Conservation (phyloP, 2,113 vertebrate species). For the Eudorcas thomsonii region DNA sequence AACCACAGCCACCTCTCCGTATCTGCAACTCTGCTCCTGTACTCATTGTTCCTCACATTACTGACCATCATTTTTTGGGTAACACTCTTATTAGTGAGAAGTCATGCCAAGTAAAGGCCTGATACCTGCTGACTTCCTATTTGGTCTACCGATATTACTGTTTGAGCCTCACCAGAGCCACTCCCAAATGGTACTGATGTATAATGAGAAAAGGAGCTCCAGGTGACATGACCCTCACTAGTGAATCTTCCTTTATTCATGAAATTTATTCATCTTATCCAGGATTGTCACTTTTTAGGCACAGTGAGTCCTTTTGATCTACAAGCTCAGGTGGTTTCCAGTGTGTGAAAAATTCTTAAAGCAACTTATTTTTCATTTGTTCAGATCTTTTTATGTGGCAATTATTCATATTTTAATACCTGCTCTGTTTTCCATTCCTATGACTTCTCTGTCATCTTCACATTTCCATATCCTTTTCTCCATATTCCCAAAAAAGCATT, state of each 20-base stretch:
- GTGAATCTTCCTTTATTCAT: background rate
- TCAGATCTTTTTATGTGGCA: background rate
- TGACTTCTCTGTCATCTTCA: slow-evolving; percentile 8
- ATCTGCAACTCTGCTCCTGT: background rate
- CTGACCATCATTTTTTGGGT: background rate
- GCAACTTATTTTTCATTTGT: slow-evolving; percentile 10
- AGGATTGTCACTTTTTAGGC: background rate
- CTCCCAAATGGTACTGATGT: background rate
- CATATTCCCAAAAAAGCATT: background rate
- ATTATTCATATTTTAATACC: background rate
- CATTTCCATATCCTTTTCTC: background rate
- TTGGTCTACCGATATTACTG: background rate
- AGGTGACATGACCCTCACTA: background rate
- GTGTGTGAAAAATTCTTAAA: background rate
- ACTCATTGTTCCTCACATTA: background rate
- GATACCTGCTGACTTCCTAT: background rate
- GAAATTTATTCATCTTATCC: background rate
- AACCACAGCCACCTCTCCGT: background rate
- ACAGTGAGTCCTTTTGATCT: background rate
- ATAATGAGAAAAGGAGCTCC: background rate
- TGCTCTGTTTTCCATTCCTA: background rate
- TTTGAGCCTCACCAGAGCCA: background rate
- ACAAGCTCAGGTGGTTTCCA: background rate
- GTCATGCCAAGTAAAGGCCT: background rate
- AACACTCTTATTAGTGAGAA: slow-evolving; percentile 35